phyloP scores from a whole-genome alignment of 2,113 vertebrate species.

The Vulpes vulpes region DNA sequence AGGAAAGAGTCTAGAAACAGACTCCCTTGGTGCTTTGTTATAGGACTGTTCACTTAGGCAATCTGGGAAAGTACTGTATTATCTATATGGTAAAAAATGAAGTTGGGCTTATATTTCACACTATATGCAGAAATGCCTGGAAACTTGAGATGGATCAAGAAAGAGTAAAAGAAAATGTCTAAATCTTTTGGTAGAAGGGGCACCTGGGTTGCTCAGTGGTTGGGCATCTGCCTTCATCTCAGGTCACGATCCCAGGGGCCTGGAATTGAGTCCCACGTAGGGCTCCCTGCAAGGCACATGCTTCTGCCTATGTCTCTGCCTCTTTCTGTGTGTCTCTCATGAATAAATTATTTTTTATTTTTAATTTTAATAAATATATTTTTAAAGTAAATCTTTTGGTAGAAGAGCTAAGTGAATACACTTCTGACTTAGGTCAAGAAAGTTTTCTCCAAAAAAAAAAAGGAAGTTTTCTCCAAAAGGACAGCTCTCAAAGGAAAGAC shows the following conservation, averaged over 20 bases:
- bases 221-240: no score
- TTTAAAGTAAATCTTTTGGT: not conserved
- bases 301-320: no score
- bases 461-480: not conserved
- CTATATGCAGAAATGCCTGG: not conserved
- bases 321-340: no score
- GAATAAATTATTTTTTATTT: no score
- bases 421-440: no score
- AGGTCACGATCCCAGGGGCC: no score
- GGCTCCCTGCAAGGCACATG: no score
- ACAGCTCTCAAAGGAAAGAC: not conserved
- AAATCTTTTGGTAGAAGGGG: not conserved
- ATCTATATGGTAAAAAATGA: accelerated
- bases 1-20: not conserved
- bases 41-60: not conserved
- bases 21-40: not conserved
- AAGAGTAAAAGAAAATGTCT: not conserved
- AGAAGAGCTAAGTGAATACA: not conserved
- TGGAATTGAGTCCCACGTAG: no score
- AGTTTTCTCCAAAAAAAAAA: no score
- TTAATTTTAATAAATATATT: no score
- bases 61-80: not conserved
- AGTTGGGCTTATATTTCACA: not conserved
- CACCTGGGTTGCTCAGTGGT: no score
- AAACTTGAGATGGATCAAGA: not conserved